Evolutionary conservation across 2,113 vertebrate species (phyloP), one percentile per base, ranked within the genome.

Genomic region (Pomatorhinus ruficollis): DNA sequence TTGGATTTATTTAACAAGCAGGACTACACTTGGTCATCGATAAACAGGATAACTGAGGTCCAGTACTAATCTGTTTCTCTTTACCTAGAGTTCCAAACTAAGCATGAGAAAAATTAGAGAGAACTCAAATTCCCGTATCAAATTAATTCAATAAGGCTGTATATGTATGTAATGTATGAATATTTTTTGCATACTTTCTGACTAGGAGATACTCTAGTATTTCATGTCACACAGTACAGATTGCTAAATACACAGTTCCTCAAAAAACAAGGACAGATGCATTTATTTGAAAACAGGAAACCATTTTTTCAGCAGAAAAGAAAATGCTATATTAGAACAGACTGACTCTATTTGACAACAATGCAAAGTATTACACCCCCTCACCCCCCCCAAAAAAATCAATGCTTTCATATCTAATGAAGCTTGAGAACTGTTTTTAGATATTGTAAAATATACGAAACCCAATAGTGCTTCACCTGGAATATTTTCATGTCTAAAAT

Each of bases 251-350:
- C 12, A 87, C 44, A 59, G 68, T 49, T 87, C 77, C 92, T 87
- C 53, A 84, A 76, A 76, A 93, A 93, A 75, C 71, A 47, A 75
- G 65, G 87, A 80, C 57, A 96, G 81, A 45, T 87, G 39, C 87
- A 95, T 92, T 94, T 94, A 89, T 88, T 75, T 95, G 66, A 92
- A 96, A 98, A 95, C 54, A 92, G 25, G 60, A 96, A 97, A 90
- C 44, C 90, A 61, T 75, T 90, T 80, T 87, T 93, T 87, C 59
- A 78, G 85, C 70, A 95, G 83, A 93, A 80, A 49, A 93, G 44
- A 59, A 31, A 91, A 94, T 87, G 80, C 49, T 89, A 64, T 37
- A 90, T 92, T 70, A 91, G 89, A 96, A 93, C 25, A 66, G 85
- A 95, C 70, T 84, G 82, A 89, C 60, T 96, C 77, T 63, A 97